Evolutionary conservation across 2,888 invertebrate genomes (phyloP), one percentile per base, ranked within the genome.

Genomic region (Amphipyra berbera): DNA sequence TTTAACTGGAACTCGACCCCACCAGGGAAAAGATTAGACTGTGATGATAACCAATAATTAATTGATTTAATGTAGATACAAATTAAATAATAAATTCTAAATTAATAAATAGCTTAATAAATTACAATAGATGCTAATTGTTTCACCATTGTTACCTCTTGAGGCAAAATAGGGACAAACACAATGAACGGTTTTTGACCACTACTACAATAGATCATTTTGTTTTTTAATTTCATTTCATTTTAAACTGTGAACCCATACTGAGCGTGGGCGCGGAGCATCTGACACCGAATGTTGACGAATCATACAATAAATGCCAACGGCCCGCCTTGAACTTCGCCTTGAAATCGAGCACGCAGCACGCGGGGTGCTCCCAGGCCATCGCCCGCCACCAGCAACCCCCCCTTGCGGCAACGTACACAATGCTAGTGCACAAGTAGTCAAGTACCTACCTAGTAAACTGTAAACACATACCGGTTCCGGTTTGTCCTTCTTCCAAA

Each of bases 241-340:
- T 71, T 69, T 75, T 73, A 76, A 82, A 75, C 60, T 68, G 62
- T 66, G 69, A 66, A 70, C 79, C 68, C 66, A 73, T 76, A 81
- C 45, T 30, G 54, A 40, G 79, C 57, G 78, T 84, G 72, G 76
- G 78, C 70, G 68, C 73, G 30, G 52, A 64, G 68, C 70, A 79
- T 75, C 74, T 79, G 81, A 78, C 77, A 72, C 74, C 79, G 67
- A 79, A 78, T 83, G 86, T 91, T 94, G 93, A 94, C 91, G 92
- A 89, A 94, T 93, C 76, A 62, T 83, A 83, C 83, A 85, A 85
- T 88, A 94, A 95, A 95, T 95, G 94, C 88, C 95, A 95, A 94
- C 84, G 95, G 80, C 87, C 90, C 88, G 82, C 95, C 95, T 94
- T 95, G 95, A 95, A 93, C 95, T 91, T 93, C 89, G 82, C 84